Conservation (phyloP, 2,888 invertebrate genomes). For the Pyrocoelia pectoralis region DNA sequence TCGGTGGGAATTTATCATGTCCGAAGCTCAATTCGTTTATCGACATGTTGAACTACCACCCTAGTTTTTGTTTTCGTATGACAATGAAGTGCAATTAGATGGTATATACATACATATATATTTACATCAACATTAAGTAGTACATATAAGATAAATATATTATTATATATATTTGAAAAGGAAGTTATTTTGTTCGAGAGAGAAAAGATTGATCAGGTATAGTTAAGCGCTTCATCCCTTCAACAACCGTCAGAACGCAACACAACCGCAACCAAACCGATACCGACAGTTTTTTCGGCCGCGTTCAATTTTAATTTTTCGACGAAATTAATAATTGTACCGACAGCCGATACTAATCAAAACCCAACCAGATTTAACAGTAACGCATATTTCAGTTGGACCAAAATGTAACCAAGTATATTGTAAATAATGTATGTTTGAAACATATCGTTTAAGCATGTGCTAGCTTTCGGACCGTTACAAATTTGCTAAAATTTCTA, state of each 20-base stretch:
- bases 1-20: constrained; percentile 30
- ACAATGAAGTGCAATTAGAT: constrained; percentile 71
- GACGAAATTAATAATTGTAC: constrained; percentile 16
- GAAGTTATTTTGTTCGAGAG: constrained; percentile 71
- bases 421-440: constrained; percentile 50
- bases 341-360: constrained; percentile 41
- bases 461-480: constrained; percentile 33
- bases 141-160: constrained; percentile 62
- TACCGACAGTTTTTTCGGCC: constrained; percentile 63
- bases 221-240: constrained; percentile 59
- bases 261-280: constrained; percentile 64
- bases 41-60: constrained; percentile 29
- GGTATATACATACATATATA: constrained; percentile 66
- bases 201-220: constrained; percentile 69
- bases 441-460: constrained; percentile 50
- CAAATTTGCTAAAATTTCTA: not conserved
- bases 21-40: constrained; percentile 30
- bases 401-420: constrained; percentile 50
- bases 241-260: constrained; percentile 61
- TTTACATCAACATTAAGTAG: constrained; percentile 64
- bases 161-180: constrained; percentile 64
- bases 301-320: not conserved
- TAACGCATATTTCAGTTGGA: constrained; percentile 53
- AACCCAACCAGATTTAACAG: constrained; percentile 60
- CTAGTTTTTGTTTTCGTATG: constrained; percentile 59